A percentile compares a stretch with the other conserved stretches of the same genome.
Evolutionary conservation across 2,888 invertebrate species (phyloP).

Genomic region (Crematogaster levior): DNA sequence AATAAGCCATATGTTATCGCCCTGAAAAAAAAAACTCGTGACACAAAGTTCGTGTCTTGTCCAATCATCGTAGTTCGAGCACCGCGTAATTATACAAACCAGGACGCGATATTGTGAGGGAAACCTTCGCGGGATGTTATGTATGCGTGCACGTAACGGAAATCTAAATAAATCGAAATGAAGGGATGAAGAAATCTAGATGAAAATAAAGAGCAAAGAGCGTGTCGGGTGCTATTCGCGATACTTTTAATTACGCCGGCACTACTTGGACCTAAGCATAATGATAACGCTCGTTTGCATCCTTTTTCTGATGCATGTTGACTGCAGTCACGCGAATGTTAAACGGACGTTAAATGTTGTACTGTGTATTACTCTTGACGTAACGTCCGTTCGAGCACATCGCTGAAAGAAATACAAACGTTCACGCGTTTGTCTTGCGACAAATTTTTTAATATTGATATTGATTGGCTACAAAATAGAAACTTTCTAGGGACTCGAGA

Average conservation of each 20-base stretch:
- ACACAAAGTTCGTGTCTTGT: constrained; percentile 18
- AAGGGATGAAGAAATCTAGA: neutral
- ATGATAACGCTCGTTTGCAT: neutral
- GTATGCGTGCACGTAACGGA: neutral
- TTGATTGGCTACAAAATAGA: no score
- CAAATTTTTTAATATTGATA: no score
- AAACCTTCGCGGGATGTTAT: neutral
- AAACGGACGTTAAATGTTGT: neutral
- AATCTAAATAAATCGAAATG: neutral
- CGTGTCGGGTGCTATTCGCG: neutral
- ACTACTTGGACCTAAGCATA: neutral
- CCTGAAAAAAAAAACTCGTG: constrained; percentile 8
- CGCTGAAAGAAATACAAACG: neutral
- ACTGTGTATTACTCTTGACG: no score
- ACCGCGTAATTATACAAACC: constrained; percentile 31
- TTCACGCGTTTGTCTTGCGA: no score
- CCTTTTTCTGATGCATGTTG: neutral
- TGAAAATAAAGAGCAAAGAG: neutral
- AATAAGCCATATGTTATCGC: constrained; percentile 30
- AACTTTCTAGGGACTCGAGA: no score
- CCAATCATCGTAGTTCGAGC: constrained; percentile 23
- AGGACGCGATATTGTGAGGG: constrained; percentile 15
- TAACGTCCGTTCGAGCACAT: neutral
- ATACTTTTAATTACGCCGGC: constrained; percentile 17
- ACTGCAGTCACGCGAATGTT: neutral